A percentile compares a stretch with the other conserved stretches of the same genome.
Conservation (phyloP, 2,113 vertebrate genomes). For the Cryptotis parvus region DNA sequence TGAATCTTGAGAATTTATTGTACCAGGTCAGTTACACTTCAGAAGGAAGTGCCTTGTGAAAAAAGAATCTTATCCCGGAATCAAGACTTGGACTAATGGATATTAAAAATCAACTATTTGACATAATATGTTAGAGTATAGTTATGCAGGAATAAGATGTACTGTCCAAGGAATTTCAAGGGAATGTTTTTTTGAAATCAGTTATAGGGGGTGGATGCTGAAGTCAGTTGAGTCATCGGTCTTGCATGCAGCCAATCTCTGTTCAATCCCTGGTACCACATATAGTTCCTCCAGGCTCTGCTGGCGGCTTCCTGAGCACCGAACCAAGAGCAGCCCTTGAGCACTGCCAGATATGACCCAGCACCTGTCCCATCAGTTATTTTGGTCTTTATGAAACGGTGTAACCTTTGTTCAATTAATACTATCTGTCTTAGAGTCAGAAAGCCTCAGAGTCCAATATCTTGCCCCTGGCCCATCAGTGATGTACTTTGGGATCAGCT, state of each 20-base stretch:
- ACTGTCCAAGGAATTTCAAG: conserved; percentile 11
- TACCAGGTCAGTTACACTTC: conserved; percentile 87
- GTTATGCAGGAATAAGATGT: conserved; percentile 6
- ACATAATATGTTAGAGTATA: conserved; percentile 36
- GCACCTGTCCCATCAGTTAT: not conserved
- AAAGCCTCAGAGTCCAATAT: conserved; percentile 11
- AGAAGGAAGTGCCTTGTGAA: conserved; percentile 85
- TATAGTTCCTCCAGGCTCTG: not conserved
- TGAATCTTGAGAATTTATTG: conserved; percentile 87
- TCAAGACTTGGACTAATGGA: conserved; percentile 71
- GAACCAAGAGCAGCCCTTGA: too few relatives aligned
- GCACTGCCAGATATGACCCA: not conserved
- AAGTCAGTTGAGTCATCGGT: not conserved
- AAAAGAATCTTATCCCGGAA: conserved; percentile 78
- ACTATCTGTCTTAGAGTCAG: not conserved
- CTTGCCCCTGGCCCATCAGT: not conserved
- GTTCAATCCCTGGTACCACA: not conserved
- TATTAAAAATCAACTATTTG: conserved; percentile 73
- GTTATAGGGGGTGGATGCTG: too few relatives aligned
- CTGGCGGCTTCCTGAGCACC: not conserved
- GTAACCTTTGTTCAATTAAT: not conserved
- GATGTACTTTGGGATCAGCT: not conserved
- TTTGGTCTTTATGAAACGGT: not conserved
- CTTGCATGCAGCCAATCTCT: not conserved
- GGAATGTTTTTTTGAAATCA: conserved; percentile 4